These are phyloP conservation scores for Gephyroberyx darwinii DNA, from an alignment of 2,797 vertebrate species.

Conservation along the genomic window DNA sequence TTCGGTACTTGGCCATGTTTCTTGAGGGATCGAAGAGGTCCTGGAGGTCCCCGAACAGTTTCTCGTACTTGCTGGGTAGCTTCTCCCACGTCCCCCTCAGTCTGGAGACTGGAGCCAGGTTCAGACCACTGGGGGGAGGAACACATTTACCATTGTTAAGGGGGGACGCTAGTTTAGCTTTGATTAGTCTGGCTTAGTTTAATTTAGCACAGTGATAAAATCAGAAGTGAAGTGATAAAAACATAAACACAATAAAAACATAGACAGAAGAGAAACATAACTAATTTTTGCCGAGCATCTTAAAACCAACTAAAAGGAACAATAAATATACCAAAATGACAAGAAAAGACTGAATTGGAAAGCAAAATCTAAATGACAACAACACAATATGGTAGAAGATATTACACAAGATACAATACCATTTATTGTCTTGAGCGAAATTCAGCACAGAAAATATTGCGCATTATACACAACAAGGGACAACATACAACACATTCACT, in stretches of 20 bases:
- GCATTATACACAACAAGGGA: not conserved
- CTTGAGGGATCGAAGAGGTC: constrained; percentile 98
- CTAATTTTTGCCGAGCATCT: not conserved
- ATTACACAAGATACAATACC: not conserved
- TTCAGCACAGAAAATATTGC: not conserved
- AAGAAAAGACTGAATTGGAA: too few relatives aligned
- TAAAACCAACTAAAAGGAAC: not conserved
- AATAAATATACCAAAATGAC: not conserved
- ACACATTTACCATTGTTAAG: not conserved
- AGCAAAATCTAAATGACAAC: too few relatives aligned
- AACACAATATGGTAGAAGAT: not conserved
- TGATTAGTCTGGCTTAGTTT: not conserved
- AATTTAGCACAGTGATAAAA: not conserved
- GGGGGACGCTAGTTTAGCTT: not conserved
- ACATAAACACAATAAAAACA: not conserved
- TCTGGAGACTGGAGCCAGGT: constrained; percentile 95
- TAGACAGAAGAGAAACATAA: too few relatives aligned
- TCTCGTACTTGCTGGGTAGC: constrained; percentile 98
- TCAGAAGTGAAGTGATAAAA: not conserved
- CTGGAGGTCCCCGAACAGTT: constrained; percentile 97
- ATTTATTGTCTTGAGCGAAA: too few relatives aligned
- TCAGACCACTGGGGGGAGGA: constrained; percentile 86
- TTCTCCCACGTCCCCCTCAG: constrained; percentile 98
- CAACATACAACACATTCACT: not conserved
- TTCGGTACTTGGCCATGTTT: constrained; percentile 99